Evolutionary conservation across 2,797 vertebrate genomes (phyloP).

Genomic region (Enteromius fasciolatus): DNA sequence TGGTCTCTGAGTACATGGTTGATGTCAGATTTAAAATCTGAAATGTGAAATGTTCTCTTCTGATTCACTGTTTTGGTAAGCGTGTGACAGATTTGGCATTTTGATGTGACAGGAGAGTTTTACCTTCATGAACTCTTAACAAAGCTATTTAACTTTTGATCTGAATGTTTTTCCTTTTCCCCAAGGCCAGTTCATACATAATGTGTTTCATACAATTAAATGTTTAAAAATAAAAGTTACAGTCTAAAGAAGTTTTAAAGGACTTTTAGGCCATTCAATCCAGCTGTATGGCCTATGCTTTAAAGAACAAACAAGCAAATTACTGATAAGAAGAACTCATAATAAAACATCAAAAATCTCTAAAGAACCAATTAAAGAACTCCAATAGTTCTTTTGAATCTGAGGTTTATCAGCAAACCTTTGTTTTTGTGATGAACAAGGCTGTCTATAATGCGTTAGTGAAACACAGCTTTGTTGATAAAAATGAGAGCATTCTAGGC

Average conservation of each 20-base stretch:
- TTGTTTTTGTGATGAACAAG: neutral
- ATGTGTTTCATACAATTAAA: neutral
- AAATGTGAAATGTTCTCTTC: conserved; percentile 17
- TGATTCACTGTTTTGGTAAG: conserved; percentile 49
- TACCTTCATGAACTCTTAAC: conserved; percentile 24
- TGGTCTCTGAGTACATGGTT: conserved; percentile 16
- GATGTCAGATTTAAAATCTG: conserved; percentile 37
- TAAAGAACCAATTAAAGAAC: neutral
- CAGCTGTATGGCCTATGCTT: neutral
- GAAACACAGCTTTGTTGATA: neutral
- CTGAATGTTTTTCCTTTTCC: neutral
- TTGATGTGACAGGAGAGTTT: conserved; percentile 36
- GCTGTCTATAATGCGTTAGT: neutral
- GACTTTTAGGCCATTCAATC: neutral
- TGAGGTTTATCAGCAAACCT: neutral
- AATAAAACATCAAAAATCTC: neutral
- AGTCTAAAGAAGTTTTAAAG: neutral
- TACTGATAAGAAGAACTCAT: neutral
- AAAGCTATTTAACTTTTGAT: conserved; percentile 20
- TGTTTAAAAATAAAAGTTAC: neutral
- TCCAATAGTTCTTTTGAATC: neutral
- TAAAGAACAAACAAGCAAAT: neutral
- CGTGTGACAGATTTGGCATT: conserved; percentile 47
- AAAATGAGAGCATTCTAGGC: neutral
- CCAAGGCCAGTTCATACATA: neutral